Conservation (phyloP, 2,113 vertebrate genomes). For the Pachypanchax playfairii region DNA sequence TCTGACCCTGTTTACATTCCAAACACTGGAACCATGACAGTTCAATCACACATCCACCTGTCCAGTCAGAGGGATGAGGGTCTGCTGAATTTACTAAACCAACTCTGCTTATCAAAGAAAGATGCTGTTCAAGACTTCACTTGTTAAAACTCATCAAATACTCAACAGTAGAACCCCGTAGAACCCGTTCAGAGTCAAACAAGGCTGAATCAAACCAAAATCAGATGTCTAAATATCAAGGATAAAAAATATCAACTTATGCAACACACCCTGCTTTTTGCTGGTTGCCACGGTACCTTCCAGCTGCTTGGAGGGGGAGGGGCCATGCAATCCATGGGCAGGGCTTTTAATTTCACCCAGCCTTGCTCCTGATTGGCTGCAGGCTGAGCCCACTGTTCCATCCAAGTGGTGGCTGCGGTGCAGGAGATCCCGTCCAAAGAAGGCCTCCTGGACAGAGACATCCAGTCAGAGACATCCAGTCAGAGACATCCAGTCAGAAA, state of each 20-base stretch:
- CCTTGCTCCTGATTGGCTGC: conserved; percentile 15
- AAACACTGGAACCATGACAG: no score
- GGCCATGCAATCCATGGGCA: conserved; percentile 76
- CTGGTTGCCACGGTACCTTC: conserved; percentile 79
- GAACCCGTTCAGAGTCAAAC: no score
- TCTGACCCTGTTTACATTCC: no score
- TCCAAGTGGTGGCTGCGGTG: conserved; percentile 86
- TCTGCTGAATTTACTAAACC: no score
- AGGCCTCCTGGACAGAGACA: conserved; percentile 89
- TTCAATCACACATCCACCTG: no score
- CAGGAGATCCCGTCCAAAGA: conserved; percentile 94
- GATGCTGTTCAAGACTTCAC: no score
- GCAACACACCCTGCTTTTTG: conserved; percentile 81
- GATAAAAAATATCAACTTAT: conserved; percentile 69
- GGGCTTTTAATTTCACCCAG: conserved; percentile 67
- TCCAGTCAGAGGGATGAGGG: no score
- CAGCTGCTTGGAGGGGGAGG: conserved; percentile 81
- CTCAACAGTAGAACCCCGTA: no score
- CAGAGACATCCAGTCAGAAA: no score
- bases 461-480: no score
- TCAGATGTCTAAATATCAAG: conserved; percentile 13
- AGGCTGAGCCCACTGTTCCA: conserved; percentile 50
- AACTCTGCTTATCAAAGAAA: no score
- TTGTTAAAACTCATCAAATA: no score
- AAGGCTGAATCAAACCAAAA: conserved; percentile 30